phyloP scores from a whole-genome alignment of 2,113 vertebrate genomes.

The Lamprotornis superbus region DNA sequence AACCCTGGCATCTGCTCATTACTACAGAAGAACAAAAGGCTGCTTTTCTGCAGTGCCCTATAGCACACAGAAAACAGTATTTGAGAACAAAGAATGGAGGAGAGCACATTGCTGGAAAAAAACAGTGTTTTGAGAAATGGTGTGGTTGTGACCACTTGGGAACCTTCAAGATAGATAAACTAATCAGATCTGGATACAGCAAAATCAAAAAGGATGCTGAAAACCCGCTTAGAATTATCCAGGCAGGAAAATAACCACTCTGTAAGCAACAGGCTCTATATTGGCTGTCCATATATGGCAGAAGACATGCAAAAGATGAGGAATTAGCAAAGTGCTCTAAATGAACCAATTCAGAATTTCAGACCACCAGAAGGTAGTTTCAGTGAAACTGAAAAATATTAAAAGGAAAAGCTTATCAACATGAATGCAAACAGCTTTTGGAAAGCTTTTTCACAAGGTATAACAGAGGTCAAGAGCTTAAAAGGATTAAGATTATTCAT shows the following conservation, averaged over 20 bases:
- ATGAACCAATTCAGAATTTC: not conserved
- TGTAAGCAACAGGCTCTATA: rapidly evolving
- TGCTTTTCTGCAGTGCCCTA: not conserved
- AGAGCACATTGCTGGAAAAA: not conserved
- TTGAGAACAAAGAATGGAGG: not conserved
- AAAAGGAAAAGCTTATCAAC: not conserved
- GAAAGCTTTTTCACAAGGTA: not conserved
- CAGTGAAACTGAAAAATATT: not conserved
- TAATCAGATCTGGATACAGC: not conserved
- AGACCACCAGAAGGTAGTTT: not conserved
- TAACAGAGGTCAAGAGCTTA: slow-evolving; percentile 6
- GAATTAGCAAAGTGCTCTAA: not conserved
- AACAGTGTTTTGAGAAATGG: rapidly evolving
- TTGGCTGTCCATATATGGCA: rapidly evolving
- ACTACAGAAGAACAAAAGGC: not conserved
- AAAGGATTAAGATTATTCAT: slow-evolving; percentile 8
- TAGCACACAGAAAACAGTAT: not conserved
- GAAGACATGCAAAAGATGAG: rapidly evolving
- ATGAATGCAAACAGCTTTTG: not conserved
- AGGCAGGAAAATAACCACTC: not conserved
- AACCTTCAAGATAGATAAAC: not conserved
- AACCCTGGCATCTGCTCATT: not conserved
- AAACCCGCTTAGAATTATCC: not conserved
- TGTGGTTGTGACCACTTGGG: not conserved
- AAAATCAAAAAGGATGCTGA: not conserved